A percentile compares a stretch with the other conserved stretches of the same genome.
Conservation (phyloP, 1,140 invertebrate genomes). For the Bombus confusus region DNA sequence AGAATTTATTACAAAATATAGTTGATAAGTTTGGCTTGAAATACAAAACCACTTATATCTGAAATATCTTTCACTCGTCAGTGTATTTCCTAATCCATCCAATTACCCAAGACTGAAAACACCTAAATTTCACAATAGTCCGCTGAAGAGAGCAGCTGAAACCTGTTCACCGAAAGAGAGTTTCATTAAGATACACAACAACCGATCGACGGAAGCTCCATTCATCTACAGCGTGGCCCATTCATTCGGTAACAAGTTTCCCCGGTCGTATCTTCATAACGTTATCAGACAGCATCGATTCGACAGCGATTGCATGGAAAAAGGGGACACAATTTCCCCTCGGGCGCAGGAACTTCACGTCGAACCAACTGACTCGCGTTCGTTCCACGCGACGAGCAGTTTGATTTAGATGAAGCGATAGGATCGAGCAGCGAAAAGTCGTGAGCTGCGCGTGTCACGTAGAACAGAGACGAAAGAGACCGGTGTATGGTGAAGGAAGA, state of each 20-base stretch:
- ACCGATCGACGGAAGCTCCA: conserved; percentile 2
- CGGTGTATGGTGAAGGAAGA: background rate
- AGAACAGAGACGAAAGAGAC: background rate
- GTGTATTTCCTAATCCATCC: background rate
- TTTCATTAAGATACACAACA: background rate
- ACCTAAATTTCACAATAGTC: no score
- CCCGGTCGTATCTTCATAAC: conserved; percentile 7
- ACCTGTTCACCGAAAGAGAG: background rate
- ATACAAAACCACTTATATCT: no score
- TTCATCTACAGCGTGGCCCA: background rate
- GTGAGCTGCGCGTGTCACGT: background rate
- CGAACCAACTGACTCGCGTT: no score
- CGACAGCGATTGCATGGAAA: background rate
- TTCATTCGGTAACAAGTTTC: conserved; percentile 14
- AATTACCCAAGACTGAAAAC: no score
- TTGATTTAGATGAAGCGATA: conserved; percentile 45
- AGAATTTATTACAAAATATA: background rate
- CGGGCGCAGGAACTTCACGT: background rate
- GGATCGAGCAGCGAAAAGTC: background rate
- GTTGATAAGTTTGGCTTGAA: background rate
- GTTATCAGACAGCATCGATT: conserved; percentile 5
- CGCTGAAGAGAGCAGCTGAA: background rate
- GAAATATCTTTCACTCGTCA: background rate
- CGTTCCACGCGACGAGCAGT: conserved; percentile 18
- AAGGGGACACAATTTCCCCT: conserved; percentile 13